These are phyloP conservation scores for Liparis tanakae DNA, from an alignment of 2,797 vertebrate species.

Conservation along the genomic window DNA sequence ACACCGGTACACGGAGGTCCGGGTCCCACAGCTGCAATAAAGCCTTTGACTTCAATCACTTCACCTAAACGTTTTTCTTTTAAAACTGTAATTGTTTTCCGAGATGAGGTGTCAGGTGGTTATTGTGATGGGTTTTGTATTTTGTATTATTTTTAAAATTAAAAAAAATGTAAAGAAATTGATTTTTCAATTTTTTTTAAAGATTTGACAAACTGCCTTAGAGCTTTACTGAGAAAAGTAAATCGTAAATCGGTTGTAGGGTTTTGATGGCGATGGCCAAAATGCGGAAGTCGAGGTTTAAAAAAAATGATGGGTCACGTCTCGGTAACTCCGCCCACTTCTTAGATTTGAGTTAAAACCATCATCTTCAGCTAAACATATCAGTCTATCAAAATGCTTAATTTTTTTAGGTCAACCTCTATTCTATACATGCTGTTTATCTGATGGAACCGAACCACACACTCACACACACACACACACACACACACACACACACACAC, in stretches of 20 bases:
- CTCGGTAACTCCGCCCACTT: too few species aligned
- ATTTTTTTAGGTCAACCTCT: not conserved
- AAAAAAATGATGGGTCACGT: too few species aligned
- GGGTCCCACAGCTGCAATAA: conserved; percentile 11
- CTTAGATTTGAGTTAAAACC: too few species aligned
- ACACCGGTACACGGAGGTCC: conserved; percentile 2
- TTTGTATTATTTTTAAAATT: not conserved
- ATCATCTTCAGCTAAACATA: not conserved
- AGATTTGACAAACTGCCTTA: conserved; percentile 3
- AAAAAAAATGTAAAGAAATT: not conserved
- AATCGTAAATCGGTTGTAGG: too few species aligned
- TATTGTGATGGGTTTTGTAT: not conserved
- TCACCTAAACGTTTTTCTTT: not conserved
- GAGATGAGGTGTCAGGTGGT: not conserved
- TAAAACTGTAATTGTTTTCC: not conserved
- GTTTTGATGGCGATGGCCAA: too few species aligned
- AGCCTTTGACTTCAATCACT: conserved; percentile 11
- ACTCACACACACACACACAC: not conserved
- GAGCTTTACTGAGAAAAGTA: too few species aligned
- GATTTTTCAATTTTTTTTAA: too few species aligned
- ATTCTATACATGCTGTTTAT: too few species aligned
- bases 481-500: not conserved
- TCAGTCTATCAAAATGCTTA: not conserved
- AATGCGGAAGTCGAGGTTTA: too few species aligned
- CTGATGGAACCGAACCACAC: too few species aligned